Conservation (phyloP, 1,140 invertebrate species). For the Lutraria rhynchaena region DNA sequence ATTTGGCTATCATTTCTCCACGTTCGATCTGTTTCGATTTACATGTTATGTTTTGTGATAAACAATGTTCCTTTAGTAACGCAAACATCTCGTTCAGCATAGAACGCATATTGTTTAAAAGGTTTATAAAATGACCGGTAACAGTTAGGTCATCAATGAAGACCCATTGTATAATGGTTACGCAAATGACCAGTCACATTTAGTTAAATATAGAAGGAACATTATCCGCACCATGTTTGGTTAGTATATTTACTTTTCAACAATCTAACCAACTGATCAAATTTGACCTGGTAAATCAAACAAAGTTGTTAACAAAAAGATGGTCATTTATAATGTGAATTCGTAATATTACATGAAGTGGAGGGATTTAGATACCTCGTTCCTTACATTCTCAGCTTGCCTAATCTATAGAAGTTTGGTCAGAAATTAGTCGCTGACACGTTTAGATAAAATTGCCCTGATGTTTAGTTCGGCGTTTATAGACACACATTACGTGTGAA, state of each 20-base stretch:
- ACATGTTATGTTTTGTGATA: too few species aligned
- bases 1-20: too few species aligned
- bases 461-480: too few species aligned
- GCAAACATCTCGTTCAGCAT: too few species aligned
- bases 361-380: too few species aligned
- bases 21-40: too few species aligned
- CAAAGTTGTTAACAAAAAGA: constrained; percentile 39
- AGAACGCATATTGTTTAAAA: too few species aligned
- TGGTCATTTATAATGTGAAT: constrained; percentile 25
- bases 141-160: too few species aligned
- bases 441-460: neutral
- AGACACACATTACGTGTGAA: too few species aligned
- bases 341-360: constrained; percentile 48
- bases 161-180: neutral
- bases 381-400: neutral
- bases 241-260: constrained; percentile 44
- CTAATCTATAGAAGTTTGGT: neutral
- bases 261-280: constrained; percentile 37
- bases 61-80: too few species aligned
- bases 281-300: constrained; percentile 48
- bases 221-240: constrained; percentile 1
- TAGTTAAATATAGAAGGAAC: neutral
- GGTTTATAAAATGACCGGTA: too few species aligned
- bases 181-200: neutral
- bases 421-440: neutral